A percentile compares a stretch with the other conserved stretches of the same genome.
Conservation (phyloP, 2,113 vertebrate species). For the Paratilapia polleni region DNA sequence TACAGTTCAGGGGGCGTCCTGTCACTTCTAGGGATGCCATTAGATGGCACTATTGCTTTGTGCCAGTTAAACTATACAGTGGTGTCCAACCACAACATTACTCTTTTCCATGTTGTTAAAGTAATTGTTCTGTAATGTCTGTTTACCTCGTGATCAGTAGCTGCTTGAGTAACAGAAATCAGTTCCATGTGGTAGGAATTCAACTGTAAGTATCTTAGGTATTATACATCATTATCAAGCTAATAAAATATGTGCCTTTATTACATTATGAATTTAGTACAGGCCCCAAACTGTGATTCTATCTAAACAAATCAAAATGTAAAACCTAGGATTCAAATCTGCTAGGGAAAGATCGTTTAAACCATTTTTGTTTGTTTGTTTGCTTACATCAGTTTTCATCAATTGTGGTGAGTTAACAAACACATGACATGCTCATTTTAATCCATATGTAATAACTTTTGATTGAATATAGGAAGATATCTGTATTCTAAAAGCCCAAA, state of each 20-base stretch:
- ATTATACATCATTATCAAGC: background rate
- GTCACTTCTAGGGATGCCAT: constrained; percentile 10
- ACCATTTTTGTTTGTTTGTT: background rate
- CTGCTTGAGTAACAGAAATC: background rate
- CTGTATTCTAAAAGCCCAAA: background rate
- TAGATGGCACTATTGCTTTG: constrained; percentile 60
- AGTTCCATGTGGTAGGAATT: background rate
- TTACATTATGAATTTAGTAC: background rate
- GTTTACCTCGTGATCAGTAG: background rate
- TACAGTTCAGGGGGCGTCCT: background rate
- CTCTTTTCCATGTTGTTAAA: background rate
- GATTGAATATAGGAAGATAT: background rate
- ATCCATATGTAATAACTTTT: background rate
- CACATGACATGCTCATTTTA: background rate
- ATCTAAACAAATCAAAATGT: background rate
- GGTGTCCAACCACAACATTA: background rate
- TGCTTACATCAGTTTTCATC: background rate
- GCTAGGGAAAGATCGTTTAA: background rate
- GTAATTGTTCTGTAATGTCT: background rate
- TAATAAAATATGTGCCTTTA: background rate
- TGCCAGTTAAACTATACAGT: background rate
- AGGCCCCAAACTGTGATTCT: background rate
- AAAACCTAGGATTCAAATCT: background rate
- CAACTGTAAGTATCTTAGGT: background rate
- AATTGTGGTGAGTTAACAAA: background rate